Base-by-base conservation (phyloP, 2,113 vertebrate genomes). In the Meleagris gallopavo region DNA sequence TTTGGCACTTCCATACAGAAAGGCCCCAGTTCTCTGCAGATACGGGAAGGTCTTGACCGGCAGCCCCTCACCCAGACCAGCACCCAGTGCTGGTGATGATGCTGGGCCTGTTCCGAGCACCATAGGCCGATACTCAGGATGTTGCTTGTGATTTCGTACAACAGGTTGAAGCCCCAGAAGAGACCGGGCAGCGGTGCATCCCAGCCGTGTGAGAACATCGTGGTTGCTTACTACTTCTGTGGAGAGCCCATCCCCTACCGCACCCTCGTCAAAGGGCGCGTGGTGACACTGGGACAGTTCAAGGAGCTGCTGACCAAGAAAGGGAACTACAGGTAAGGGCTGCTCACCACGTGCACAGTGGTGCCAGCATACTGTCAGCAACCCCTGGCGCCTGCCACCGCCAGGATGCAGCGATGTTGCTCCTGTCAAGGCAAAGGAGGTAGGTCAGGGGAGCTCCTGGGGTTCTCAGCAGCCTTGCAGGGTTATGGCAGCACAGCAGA, bases 211-310 rank as follows among this genome's bases (percentile, higher is more conserved):
- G 99, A 99, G 88, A 99, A 98, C 97, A 98, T 99, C 11, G 99
- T 99, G 0, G 99, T 99, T 6, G 99, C 99, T 0, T 99, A 99
- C 89, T 99, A 99, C 96, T 99, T 99, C 97, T 99, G 99, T 0
- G 99, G 99, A 43, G 99, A 99, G 94, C 98, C 98, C 1, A 99
- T 99, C 94, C 99, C 99, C 2, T 99, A 99, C 98, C 97, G 99
- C 81, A 99, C 99, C 11, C 98, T 99, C 5, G 98, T 99, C 88
- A 98, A 99, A 84, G 98, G 99, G 9, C 98, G 98, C 0, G 98
- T 98, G 9, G 98, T 99, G 73, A 99, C 99, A 0, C 98, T 99
- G 84, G 99, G 98, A 83, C 99, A 99, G 97, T 99, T 99, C 98
- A 99, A 99, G 97, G 99, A 99, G 97, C 98, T 99, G 97, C 98